These are phyloP conservation scores for Drosophila borealis DNA, from an alignment of 2,888 invertebrate genomes.

Conservation along the genomic window DNA sequence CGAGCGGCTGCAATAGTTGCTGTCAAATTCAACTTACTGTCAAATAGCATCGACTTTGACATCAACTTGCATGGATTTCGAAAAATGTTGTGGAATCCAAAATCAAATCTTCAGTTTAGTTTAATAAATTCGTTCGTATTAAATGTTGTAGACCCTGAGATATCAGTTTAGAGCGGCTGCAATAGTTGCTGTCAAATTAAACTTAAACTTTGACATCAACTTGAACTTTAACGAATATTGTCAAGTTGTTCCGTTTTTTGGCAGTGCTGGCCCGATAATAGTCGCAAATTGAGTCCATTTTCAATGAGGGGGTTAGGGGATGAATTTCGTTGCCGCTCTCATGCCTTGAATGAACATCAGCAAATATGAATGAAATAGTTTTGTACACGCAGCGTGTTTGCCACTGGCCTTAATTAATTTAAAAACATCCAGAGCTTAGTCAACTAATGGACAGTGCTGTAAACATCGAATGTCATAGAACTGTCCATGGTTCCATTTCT, in stretches of 20 bases:
- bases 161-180: too few relatives aligned
- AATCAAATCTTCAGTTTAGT: too few relatives aligned
- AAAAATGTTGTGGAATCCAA: too few relatives aligned
- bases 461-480: slow-evolving; percentile 33
- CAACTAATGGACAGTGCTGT: slow-evolving; percentile 43
- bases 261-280: neutral
- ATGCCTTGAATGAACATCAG: slow-evolving; percentile 1
- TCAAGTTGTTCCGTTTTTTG: too few relatives aligned
- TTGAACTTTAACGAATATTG: neutral
- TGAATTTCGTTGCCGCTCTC: slow-evolving; percentile 11
- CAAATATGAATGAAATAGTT: slow-evolving; percentile 63
- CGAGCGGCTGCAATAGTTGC: neutral
- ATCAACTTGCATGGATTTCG: neutral
- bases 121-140: neutral
- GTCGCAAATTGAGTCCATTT: slow-evolving; percentile 15
- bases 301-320: neutral
- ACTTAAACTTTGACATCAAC: neutral
- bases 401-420: slow-evolving; percentile 69
- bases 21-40: neutral
- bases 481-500: slow-evolving; percentile 32
- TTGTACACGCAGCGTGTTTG: slow-evolving; percentile 61
- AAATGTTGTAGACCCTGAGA: neutral
- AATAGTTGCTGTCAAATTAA: neutral
- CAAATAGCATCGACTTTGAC: neutral
- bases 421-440: slow-evolving; percentile 47